A percentile compares a stretch with the other conserved stretches of the same genome.
Evolutionary conservation across 2,113 vertebrate species (phyloP).

Genomic region (Glaucomys volans): DNA sequence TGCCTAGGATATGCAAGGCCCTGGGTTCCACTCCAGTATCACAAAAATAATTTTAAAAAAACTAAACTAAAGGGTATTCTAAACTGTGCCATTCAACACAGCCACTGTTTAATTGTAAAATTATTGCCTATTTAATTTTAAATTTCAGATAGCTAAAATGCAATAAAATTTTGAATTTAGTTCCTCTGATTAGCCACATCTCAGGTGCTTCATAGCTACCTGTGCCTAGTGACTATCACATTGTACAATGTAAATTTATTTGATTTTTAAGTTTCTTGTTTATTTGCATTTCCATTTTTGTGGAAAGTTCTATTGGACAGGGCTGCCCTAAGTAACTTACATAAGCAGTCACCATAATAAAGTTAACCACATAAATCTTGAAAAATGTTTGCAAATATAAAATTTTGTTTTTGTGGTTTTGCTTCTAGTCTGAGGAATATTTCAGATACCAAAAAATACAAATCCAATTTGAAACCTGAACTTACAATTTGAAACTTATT

Average conservation of each 20-base stretch:
- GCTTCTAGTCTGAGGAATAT: constrained; percentile 10
- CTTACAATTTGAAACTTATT: constrained; percentile 42
- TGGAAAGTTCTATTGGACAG: constrained; percentile 8
- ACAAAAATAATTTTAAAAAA: background rate
- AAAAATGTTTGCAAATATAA: constrained; percentile 19
- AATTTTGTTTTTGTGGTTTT: constrained; percentile 19
- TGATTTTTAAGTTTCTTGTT: background rate
- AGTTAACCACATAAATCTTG: background rate
- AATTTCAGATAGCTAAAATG: constrained; percentile 34
- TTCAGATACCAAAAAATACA: constrained; percentile 33
- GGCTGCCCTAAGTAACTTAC: background rate
- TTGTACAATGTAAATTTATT: background rate
- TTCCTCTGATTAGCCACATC: constrained; percentile 22
- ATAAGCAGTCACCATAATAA: background rate
- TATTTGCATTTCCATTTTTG: background rate
- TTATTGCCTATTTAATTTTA: constrained; percentile 9
- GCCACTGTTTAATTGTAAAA: background rate
- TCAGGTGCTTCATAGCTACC: background rate
- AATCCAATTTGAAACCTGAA: constrained; percentile 49
- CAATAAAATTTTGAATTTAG: constrained; percentile 36
- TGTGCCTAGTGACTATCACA: background rate
- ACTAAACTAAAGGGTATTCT: background rate
- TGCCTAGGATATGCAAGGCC: background rate
- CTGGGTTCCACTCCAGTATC: background rate
- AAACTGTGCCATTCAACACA: background rate